phyloP scores from a whole-genome alignment of 2,888 invertebrate species.

The Mamestra brassicae region DNA sequence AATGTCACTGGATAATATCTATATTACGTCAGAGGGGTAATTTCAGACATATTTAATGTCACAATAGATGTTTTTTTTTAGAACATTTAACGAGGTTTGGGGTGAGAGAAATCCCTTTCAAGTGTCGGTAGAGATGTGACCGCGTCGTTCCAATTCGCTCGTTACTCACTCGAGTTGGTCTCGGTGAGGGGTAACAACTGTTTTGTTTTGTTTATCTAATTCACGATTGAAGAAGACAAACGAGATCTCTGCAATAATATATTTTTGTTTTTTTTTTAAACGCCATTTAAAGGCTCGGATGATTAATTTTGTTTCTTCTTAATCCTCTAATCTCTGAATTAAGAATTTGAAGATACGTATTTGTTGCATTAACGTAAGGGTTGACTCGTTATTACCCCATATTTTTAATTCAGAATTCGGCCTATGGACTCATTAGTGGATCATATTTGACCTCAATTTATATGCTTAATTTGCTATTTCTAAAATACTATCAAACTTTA shows the following conservation, averaged over 20 bases:
- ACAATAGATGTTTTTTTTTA: slow-evolving; percentile 29
- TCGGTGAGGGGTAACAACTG: slow-evolving; percentile 50
- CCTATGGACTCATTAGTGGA: too few relatives aligned
- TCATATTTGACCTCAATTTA: too few relatives aligned
- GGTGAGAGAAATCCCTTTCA: slow-evolving; percentile 55
- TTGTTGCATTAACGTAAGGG: background rate
- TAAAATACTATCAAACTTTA: background rate
- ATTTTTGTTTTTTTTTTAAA: background rate
- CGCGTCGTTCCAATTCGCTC: slow-evolving; percentile 63
- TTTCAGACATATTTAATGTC: slow-evolving; percentile 7
- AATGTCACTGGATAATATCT: slow-evolving; percentile 1
- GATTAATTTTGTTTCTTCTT: background rate
- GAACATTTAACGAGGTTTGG: slow-evolving; percentile 42
- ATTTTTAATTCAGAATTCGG: too few relatives aligned
- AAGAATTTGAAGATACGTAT: background rate
- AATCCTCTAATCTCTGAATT: background rate
- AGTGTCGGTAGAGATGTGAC: slow-evolving; percentile 61
- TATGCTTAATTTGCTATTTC: background rate
- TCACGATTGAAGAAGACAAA: slow-evolving; percentile 11
- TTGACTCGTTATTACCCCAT: too few relatives aligned
- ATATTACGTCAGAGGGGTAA: background rate
- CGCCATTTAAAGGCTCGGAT: background rate
- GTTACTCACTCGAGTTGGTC: slow-evolving; percentile 51
- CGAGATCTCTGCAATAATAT: background rate
- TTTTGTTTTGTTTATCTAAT: slow-evolving; percentile 47